phyloP scores from a whole-genome alignment of 2,113 vertebrate species.

The Istiophorus platypterus region DNA sequence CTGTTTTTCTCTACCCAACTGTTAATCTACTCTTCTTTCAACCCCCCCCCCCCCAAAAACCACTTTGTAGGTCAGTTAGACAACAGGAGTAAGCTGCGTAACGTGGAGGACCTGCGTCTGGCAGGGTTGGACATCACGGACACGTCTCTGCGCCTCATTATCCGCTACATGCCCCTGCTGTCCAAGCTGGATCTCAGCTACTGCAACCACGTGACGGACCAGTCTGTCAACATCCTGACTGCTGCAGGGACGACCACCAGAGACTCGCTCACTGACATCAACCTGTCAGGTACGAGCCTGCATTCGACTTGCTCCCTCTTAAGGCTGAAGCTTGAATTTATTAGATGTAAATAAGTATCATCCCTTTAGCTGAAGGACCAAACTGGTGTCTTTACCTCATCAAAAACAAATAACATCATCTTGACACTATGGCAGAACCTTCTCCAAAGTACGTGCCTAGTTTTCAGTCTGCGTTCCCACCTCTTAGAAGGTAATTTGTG shows the following conservation, averaged over 20 bases:
- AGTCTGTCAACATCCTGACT: constrained; percentile 96
- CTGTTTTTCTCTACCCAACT: neutral
- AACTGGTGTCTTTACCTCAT: neutral
- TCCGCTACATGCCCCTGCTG: constrained; percentile 93
- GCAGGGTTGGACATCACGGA: constrained; percentile 95
- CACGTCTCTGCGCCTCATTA: constrained; percentile 91
- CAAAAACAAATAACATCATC: neutral
- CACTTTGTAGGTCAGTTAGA: constrained; percentile 90
- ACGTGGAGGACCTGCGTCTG: constrained; percentile 93
- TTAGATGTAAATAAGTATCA: neutral
- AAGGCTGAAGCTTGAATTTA: neutral
- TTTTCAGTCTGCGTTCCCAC: neutral
- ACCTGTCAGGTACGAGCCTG: constrained; percentile 89
- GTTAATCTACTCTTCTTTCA: neutral
- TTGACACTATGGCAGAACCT: neutral
- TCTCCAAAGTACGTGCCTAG: neutral
- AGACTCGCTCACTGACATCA: constrained; percentile 94
- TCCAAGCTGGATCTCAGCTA: constrained; percentile 95
- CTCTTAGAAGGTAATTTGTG: neutral
- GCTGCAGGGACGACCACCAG: constrained; percentile 94
- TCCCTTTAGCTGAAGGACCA: neutral
- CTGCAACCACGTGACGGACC: constrained; percentile 97
- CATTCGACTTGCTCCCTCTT: constrained; percentile 22
- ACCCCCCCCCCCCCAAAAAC: no score
- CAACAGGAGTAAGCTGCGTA: constrained; percentile 94